These are phyloP conservation scores for Nasua narica DNA, from an alignment of 2,797 vertebrate species.

Conservation along the genomic window DNA sequence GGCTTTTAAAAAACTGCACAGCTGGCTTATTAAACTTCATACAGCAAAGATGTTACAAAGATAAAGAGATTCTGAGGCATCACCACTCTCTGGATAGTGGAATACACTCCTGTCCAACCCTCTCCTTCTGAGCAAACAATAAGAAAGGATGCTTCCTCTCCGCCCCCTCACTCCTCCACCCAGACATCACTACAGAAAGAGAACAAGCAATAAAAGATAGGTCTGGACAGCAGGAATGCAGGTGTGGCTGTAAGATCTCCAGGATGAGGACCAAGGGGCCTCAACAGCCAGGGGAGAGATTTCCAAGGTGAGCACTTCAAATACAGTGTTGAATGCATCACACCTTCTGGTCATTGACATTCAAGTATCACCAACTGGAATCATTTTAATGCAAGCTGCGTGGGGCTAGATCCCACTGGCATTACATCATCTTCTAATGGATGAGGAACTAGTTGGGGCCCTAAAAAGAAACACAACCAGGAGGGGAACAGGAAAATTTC, in stretches of 20 bases:
- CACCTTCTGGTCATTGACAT: slow-evolving; percentile 74
- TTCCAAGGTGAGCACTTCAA: slow-evolving; percentile 73
- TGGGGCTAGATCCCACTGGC: slow-evolving; percentile 65
- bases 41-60: slow-evolving; percentile 63
- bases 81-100: slow-evolving; percentile 62
- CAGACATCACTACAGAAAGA: slow-evolving; percentile 66
- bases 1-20: slow-evolving; percentile 60
- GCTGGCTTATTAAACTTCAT: slow-evolving; percentile 79
- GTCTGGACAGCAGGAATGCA: slow-evolving; percentile 76
- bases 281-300: slow-evolving; percentile 70
- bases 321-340: slow-evolving; percentile 69
- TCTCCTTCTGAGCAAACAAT: slow-evolving; percentile 57
- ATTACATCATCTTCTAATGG: slow-evolving; percentile 78
- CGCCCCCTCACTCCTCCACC: background rate
- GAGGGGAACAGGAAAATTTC: background rate
- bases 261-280: slow-evolving; percentile 65
- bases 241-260: slow-evolving; percentile 70
- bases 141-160: slow-evolving; percentile 58
- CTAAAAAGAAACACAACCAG: slow-evolving; percentile 55
- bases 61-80: slow-evolving; percentile 74
- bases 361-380: slow-evolving; percentile 73
- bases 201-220: slow-evolving; percentile 74
- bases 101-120: slow-evolving; percentile 34
- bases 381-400: slow-evolving; percentile 72
- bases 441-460: slow-evolving; percentile 61